Base-by-base conservation (phyloP, 1,140 invertebrate species). In the Drosophila fuyamai region DNA sequence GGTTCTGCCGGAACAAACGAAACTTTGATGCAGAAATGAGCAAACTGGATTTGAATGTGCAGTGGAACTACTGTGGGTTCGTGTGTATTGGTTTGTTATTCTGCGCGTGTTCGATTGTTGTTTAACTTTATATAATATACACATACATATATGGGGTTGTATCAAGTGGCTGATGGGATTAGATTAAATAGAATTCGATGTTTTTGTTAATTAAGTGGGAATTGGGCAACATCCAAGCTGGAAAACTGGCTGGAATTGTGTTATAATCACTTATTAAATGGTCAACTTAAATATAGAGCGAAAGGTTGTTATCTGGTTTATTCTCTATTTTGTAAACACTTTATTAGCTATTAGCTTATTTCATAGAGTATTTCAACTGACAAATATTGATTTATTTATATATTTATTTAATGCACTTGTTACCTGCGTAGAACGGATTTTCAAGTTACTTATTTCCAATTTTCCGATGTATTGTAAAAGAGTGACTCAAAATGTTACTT, bases 11-110 rank as follows among this genome's bases (percentile, higher is more conserved):
- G 40, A 73, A 48, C 38, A 67, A 66, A 63, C 46, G 47, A 70
- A 80, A 80, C 63, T 81, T 78, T 78, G 66, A 72, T 55, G 67
- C 65, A 48, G 67, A 70, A 70, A 70, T 48, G 18, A 71, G 51
- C n/a, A 57, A 70, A 57, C 51, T 71, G 65, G 65, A 71, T 70
- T 70, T 57, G 55, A 56, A 76, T 56, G 38, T 44, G 73, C 51
- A 76, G 50, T 75, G 44, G 51, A 51, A 74, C 60, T 54, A 63
- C 71, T 43, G 23, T 48, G 48, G 74, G 44, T 54, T 47, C 14
- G 72, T 47, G 71, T 50, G 9, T 63, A 50, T 53, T 36, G 14
- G 4, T 18, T 72, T 63, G 27, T 43, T 43, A 27, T 58, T 35
- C 38, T 67, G 50, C 48, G 40, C 66, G 66, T 71, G 67, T 57